phyloP scores from a whole-genome alignment of 1,140 invertebrate genomes.

The Homarus americanus region DNA sequence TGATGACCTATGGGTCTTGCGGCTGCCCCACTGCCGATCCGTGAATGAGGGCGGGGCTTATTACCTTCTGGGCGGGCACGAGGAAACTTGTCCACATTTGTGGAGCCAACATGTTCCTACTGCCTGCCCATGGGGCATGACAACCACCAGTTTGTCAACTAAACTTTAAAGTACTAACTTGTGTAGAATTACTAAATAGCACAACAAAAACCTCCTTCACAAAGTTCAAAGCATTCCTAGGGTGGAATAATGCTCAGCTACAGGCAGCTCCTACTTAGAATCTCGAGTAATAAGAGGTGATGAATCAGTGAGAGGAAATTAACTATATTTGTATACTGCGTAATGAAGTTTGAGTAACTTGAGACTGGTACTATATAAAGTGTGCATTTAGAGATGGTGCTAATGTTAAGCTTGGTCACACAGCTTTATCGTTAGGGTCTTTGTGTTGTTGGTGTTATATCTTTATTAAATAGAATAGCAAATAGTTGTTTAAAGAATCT shows the following conservation, averaged over 20 bases:
- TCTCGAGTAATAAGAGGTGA: conserved; percentile 58
- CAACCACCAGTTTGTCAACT: conserved; percentile 56
- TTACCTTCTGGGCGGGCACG: conserved; percentile 56
- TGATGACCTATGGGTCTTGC: conserved; percentile 60
- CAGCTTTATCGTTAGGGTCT: conserved; percentile 71
- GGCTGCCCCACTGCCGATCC: conserved; percentile 57
- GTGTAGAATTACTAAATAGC: conserved; percentile 59
- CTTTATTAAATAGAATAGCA: conserved; percentile 62
- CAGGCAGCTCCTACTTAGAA: conserved; percentile 68
- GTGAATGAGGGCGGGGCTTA: conserved; percentile 51
- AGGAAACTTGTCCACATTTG: conserved; percentile 48
- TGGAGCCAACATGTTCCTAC: conserved; percentile 49
- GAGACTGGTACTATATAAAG: conserved; percentile 65
- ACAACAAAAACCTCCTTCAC: conserved; percentile 60
- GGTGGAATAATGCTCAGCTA: conserved; percentile 62
- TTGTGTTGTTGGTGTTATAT: conserved; percentile 64
- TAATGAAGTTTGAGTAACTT: conserved; percentile 15
- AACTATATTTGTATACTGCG: conserved; percentile 5
- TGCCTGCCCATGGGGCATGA: conserved; percentile 60
- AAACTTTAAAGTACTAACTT: conserved; percentile 68
- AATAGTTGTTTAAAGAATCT: conserved; percentile 71
- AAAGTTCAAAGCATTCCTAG: conserved; percentile 31
- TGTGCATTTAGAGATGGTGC: conserved; percentile 73
- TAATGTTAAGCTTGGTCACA: conserved; percentile 71
- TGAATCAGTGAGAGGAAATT: conserved; percentile 46